These are phyloP conservation scores for Strongylocentrotus purpuratus DNA, from an alignment of 35 echinoderm and acorn worm species.

Conservation along the genomic window DNA sequence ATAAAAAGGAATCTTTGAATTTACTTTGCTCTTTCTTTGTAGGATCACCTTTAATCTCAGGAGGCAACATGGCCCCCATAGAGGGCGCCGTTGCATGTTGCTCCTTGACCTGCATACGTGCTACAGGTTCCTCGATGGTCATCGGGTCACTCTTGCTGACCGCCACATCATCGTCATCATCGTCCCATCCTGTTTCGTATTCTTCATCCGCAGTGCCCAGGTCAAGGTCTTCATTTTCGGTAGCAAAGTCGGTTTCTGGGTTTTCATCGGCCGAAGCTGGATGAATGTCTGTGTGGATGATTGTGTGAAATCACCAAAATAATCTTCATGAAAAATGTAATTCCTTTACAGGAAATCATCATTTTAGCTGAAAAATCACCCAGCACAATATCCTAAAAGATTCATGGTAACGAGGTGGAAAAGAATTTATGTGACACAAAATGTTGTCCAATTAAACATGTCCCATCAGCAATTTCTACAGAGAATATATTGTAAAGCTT, in stretches of 20 bases:
- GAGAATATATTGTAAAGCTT: too few species aligned
- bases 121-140: neutral
- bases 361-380: too few species aligned
- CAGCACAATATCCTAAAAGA: too few species aligned
- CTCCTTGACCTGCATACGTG: neutral
- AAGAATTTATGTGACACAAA: too few species aligned
- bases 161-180: neutral
- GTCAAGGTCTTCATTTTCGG: neutral
- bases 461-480: too few species aligned
- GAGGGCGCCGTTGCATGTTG: neutral
- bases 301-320: neutral
- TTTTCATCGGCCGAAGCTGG: neutral
- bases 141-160: neutral
- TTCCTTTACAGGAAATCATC: neutral
- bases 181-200: neutral
- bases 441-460: too few species aligned
- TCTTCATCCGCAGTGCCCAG: conserved; percentile 18
- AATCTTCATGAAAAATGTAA: neutral
- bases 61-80: neutral
- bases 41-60: conserved; percentile 42
- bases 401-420: too few species aligned
- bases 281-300: neutral
- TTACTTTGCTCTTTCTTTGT: conserved; percentile 26
- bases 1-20: conserved; percentile 7
- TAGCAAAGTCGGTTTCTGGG: neutral